Evolutionary conservation across 1,140 invertebrate genomes (phyloP).

Genomic region (Ptiloglossa arizonensis): DNA sequence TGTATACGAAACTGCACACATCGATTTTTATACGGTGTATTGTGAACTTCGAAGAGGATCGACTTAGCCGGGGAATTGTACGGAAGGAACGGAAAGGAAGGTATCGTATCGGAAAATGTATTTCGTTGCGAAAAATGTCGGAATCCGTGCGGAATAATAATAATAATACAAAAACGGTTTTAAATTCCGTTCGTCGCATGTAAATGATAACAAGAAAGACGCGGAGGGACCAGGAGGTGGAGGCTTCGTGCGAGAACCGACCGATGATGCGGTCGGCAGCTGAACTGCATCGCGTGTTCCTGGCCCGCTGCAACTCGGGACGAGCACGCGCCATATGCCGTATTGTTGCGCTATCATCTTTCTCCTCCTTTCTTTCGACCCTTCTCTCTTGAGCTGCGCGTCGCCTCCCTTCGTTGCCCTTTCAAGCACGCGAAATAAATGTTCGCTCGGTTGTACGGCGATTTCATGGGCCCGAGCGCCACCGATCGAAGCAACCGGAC

Average conservation of each 20-base stretch:
- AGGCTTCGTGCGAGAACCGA: slow-evolving; percentile 59
- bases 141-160: too few relatives aligned
- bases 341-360: slow-evolving; percentile 68
- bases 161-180: too few relatives aligned
- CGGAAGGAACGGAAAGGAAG: too few relatives aligned
- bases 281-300: slow-evolving; percentile 68
- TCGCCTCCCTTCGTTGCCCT: slow-evolving; percentile 12
- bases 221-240: not conserved
- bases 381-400: slow-evolving; percentile 27
- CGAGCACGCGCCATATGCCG: slow-evolving; percentile 75
- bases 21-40: too few relatives aligned
- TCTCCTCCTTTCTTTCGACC: slow-evolving; percentile 49
- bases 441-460: slow-evolving; percentile 52
- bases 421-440: slow-evolving; percentile 61
- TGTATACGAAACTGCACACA: too few relatives aligned
- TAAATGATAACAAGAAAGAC: too few relatives aligned
- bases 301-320: slow-evolving; percentile 65
- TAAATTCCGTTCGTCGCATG: too few relatives aligned
- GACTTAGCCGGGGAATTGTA: too few relatives aligned
- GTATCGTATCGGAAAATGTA: too few relatives aligned
- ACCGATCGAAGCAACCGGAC: slow-evolving; percentile 37
- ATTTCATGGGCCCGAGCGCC: slow-evolving; percentile 56
- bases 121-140: too few relatives aligned
- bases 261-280: slow-evolving; percentile 66
- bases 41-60: too few relatives aligned